Conservation (phyloP, 2,888 invertebrate species). For the Drosophila meridiana region DNA sequence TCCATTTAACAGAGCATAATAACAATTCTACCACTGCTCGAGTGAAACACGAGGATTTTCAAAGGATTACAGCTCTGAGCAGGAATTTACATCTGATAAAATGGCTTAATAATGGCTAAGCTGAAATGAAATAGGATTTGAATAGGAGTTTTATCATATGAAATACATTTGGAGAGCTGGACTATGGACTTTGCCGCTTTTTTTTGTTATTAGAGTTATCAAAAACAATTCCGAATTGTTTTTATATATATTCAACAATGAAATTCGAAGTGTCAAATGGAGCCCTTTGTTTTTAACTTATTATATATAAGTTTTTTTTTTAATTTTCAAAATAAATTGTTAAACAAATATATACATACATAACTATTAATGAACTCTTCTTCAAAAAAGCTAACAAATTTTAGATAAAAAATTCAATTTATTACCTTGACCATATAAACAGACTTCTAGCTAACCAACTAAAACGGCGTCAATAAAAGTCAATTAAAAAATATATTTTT, state of each 20-base stretch:
- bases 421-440: too few species aligned
- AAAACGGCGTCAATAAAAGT: slow-evolving; percentile 1
- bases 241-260: too few species aligned
- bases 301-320: too few species aligned
- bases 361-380: neutral
- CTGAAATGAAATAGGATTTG: neutral
- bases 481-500: slow-evolving; percentile 63
- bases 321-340: too few species aligned
- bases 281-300: too few species aligned
- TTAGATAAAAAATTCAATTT: neutral
- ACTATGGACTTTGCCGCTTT: neutral
- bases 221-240: too few species aligned
- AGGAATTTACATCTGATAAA: neutral
- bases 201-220: neutral
- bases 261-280: too few species aligned
- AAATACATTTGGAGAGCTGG: neutral
- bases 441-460: neutral
- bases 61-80: neutral
- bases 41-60: neutral
- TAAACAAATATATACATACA: too few species aligned
- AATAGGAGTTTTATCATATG: neutral
- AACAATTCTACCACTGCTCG: too few species aligned
- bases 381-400: neutral
- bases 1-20: slow-evolving; percentile 18
- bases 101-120: neutral